These are phyloP conservation scores for Netelia virgata DNA, from an alignment of 2,888 invertebrate genomes.

Conservation along the genomic window DNA sequence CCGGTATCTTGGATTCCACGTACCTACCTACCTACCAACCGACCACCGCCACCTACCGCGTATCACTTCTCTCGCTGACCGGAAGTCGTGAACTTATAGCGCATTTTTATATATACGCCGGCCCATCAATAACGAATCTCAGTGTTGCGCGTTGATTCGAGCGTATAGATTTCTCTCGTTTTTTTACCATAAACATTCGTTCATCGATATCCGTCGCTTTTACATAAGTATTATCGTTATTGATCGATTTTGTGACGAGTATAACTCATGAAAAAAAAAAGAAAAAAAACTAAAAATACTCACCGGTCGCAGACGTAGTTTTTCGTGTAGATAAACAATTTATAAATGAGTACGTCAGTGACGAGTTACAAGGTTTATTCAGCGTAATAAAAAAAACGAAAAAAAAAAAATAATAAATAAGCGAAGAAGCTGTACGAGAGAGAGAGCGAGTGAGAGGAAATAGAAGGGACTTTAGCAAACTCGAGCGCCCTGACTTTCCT, in stretches of 20 bases:
- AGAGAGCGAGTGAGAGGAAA: conserved; percentile 9
- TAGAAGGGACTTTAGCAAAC: conserved; percentile 58
- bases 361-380: conserved; percentile 50
- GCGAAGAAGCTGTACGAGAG: neutral
- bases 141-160: neutral
- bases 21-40: conserved; percentile 1
- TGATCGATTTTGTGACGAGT: no score
- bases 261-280: no score
- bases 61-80: conserved; percentile 52
- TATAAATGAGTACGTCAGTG: conserved; percentile 34
- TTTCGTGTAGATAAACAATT: neutral
- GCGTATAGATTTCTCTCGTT: no score
- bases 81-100: conserved; percentile 60
- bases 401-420: conserved; percentile 5
- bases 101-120: conserved; percentile 45
- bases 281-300: no score
- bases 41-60: no score
- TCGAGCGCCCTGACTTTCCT: conserved; percentile 46
- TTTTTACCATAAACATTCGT: no score
- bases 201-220: no score
- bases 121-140: conserved; percentile 49
- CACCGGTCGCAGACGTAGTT: no score
- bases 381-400: conserved; percentile 10
- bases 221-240: no score
- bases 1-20: conserved; percentile 60